Percentiles rank a stretch among this genome's conserved stretches.
Evolutionary conservation across 2,888 invertebrate genomes (phyloP).

Genomic region (Mythimna ferrago): DNA sequence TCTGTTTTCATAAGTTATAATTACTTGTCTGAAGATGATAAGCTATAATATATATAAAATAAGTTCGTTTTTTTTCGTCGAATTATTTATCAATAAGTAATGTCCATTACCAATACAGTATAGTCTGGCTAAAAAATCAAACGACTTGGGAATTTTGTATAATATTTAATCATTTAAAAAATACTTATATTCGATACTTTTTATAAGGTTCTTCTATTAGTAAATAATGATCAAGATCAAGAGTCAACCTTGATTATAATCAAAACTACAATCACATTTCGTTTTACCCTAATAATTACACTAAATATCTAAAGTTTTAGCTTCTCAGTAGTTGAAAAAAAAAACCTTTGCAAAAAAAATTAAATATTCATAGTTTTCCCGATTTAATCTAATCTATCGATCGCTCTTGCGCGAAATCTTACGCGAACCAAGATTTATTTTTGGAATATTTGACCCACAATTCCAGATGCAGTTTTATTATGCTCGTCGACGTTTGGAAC

Average conservation of each 20-base stretch:
- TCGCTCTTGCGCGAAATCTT: not conserved
- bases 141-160: too few relatives aligned
- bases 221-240: too few relatives aligned
- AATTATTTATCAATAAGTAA: not conserved
- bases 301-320: too few relatives aligned
- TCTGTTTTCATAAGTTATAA: constrained; percentile 24
- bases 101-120: not conserved
- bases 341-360: not conserved
- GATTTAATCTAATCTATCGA: not conserved
- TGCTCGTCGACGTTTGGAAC: not conserved
- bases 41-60: constrained; percentile 5
- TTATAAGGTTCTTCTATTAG: too few relatives aligned
- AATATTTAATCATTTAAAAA: too few relatives aligned
- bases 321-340: not conserved
- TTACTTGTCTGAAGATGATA: constrained; percentile 37
- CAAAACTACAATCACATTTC: too few relatives aligned
- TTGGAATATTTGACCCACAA: constrained; percentile 42
- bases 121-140: too few relatives aligned
- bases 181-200: too few relatives aligned
- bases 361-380: not conserved
- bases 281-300: too few relatives aligned
- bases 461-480: constrained; percentile 26
- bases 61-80: constrained; percentile 1
- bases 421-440: constrained; percentile 29
- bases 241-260: too few relatives aligned